Evolutionary conservation across 2,113 vertebrate species (phyloP).

Genomic region (Tragelaphus scriptus): DNA sequence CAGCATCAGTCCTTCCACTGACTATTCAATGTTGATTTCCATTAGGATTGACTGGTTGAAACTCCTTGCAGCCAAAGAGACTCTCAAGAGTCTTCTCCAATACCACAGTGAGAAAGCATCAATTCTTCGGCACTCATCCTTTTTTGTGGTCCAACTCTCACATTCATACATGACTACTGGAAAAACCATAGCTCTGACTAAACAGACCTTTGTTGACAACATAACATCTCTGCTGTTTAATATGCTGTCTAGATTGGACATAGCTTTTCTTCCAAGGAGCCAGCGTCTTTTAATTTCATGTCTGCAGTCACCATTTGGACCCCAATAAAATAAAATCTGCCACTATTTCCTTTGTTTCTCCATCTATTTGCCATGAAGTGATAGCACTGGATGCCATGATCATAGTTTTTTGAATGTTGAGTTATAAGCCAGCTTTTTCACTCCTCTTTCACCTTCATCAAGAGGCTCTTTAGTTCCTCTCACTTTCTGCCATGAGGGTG

Average conservation of each 20-base stretch:
- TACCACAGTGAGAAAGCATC: background rate
- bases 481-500: background rate
- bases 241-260: background rate
- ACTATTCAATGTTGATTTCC: background rate
- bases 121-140: background rate
- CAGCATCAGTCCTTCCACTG: background rate
- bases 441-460: background rate
- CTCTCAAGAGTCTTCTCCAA: background rate
- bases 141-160: background rate
- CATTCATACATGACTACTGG: background rate
- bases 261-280: background rate
- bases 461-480: background rate
- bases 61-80: background rate
- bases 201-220: rapidly evolving
- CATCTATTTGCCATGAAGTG: background rate
- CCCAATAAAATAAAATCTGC: background rate
- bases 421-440: background rate
- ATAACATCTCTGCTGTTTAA: background rate
- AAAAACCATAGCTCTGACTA: background rate
- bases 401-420: background rate
- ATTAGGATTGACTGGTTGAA: background rate
- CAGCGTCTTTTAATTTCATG: background rate
- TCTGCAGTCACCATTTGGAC: background rate
- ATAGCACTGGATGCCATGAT: background rate
- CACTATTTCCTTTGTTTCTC: background rate